Evolutionary conservation across 2,888 invertebrate genomes (phyloP).

Genomic region (Ormyrus thymus): DNA sequence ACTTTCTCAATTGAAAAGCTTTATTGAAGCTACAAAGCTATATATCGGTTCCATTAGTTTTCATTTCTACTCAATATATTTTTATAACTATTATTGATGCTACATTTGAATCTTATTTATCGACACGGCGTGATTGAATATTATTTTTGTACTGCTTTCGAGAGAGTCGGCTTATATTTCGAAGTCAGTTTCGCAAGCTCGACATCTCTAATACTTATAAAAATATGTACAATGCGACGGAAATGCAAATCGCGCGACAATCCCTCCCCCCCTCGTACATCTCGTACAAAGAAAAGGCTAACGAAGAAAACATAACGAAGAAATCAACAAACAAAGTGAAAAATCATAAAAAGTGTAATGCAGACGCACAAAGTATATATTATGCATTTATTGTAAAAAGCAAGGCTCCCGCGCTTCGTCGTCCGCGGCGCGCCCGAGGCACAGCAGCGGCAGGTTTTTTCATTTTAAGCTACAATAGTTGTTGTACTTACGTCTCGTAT

Average conservation of each 20-base stretch:
- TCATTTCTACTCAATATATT: slow-evolving; percentile 16
- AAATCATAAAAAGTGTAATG: slow-evolving; percentile 31
- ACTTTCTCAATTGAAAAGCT: slow-evolving; percentile 10
- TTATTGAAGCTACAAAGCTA: background rate
- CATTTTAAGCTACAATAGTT: slow-evolving; percentile 74
- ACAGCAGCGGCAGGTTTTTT: slow-evolving; percentile 69
- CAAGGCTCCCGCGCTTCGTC: background rate
- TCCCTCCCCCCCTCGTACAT: too few relatives aligned
- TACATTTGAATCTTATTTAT: too few relatives aligned
- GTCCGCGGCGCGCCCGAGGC: slow-evolving; percentile 64
- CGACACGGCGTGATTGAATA: too few relatives aligned
- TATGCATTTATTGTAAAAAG: slow-evolving; percentile 13
- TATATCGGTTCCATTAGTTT: slow-evolving; percentile 25
- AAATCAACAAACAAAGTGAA: slow-evolving; percentile 29
- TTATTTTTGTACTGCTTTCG: too few relatives aligned
- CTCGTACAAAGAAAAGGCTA: too few relatives aligned
- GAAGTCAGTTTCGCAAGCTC: too few relatives aligned
- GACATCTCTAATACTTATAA: too few relatives aligned
- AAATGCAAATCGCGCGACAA: too few relatives aligned
- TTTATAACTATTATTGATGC: background rate
- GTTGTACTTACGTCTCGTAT: slow-evolving; percentile 74
- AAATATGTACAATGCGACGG: too few relatives aligned
- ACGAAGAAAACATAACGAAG: too few relatives aligned
- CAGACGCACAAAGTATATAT: slow-evolving; percentile 24
- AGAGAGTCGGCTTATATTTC: too few relatives aligned